Base-by-base conservation (phyloP, 2,888 invertebrate genomes). In the Drosophila ustulata region DNA sequence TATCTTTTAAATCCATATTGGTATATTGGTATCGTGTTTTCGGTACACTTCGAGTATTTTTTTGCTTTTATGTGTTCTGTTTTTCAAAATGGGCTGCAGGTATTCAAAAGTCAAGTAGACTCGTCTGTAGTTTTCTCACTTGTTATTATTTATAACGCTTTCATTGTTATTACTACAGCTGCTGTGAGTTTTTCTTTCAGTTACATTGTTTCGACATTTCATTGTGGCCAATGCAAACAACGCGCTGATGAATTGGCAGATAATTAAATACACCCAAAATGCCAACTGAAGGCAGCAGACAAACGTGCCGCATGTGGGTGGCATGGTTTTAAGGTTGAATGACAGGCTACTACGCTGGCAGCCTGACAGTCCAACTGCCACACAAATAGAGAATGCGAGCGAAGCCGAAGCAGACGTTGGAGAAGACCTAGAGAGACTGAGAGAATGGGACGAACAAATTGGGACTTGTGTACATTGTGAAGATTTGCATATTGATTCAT, bases 401-500 rank as follows among this genome's bases (percentile, higher is more conserved):
- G 13, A 1, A 13, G 13, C 13, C 3, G 13, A 39, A 39, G 26
- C 11, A 39, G 13, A 23, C 13, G 11, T 7, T 6, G 30, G 6
- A 28, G n/a, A 13, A 13, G 25, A n/a, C n/a, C 6, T 1, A 28
- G 43, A 28, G 43, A 43, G 34, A 5, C 3, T 25, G 6, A 34
- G 34, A n/a, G 11, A 37, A 47, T 45, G 11, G 11, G 13, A 13
- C 39, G 4, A 5, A 59, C 18, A 53, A 26, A 50, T 58, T 58
- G 71, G 18, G 43, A 49, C 57, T 47, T 66, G 55, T 55, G 53
- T 30, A 61, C 49, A 57, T 45, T 64, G 46, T 7, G 26, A 77
- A 77, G 66, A 77, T 71, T 71, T 77, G 66, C 78, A 55, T 74
- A 71, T 71, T 66, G 72, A 71, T 77, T 72, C 63, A 75, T 57